phyloP scores from a whole-genome alignment of 1,140 invertebrate species.

The Hycleus phaleratus region DNA sequence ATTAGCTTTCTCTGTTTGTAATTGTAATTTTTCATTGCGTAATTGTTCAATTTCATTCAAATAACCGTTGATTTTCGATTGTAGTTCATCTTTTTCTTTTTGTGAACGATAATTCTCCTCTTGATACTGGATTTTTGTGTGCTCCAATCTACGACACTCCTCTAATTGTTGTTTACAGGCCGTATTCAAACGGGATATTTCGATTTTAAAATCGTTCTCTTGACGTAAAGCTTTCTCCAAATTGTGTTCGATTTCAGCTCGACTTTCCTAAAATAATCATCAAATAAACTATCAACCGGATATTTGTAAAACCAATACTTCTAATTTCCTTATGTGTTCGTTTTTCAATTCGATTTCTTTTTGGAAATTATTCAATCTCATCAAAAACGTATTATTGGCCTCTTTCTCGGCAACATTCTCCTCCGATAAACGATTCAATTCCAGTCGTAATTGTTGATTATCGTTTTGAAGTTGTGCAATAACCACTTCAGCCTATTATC shows the following conservation, averaged over 20 bases:
- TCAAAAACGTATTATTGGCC: slow-evolving; percentile 33
- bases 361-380: slow-evolving; percentile 36
- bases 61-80: slow-evolving; percentile 23
- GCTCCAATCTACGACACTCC: slow-evolving; percentile 31
- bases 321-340: slow-evolving; percentile 50
- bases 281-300: too few relatives aligned
- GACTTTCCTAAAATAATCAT: slow-evolving; percentile 28
- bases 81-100: slow-evolving; percentile 30
- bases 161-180: slow-evolving; percentile 32
- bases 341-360: slow-evolving; percentile 40
- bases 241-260: slow-evolving; percentile 48
- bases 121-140: slow-evolving; percentile 26
- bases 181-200: slow-evolving; percentile 34
- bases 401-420: slow-evolving; percentile 42
- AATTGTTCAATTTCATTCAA: slow-evolving; percentile 16
- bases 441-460: slow-evolving; percentile 42
- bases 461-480: slow-evolving; percentile 43
- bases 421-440: slow-evolving; percentile 45
- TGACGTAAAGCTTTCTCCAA: slow-evolving; percentile 39
- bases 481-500: slow-evolving; percentile 35
- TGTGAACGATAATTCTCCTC: slow-evolving; percentile 27
- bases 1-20: slow-evolving; percentile 16
- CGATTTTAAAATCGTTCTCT: slow-evolving; percentile 24
- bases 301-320: slow-evolving; percentile 37
- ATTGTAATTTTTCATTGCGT: slow-evolving; percentile 18